phyloP scores from a whole-genome alignment of 2,797 vertebrate species.

The Odontamblyopus rebecca region DNA sequence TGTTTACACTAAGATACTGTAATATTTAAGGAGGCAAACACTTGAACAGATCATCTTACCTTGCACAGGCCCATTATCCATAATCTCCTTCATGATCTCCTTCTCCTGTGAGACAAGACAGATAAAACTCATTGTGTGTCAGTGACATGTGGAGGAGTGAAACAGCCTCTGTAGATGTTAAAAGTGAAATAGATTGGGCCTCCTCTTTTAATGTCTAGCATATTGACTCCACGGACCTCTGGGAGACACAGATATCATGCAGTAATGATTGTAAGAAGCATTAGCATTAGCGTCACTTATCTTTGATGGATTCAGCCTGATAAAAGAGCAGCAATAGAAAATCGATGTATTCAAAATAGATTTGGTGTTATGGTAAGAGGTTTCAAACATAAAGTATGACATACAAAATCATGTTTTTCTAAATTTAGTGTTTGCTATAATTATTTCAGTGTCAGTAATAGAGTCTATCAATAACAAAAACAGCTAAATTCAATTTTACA shows the following conservation, averaged over 20 bases:
- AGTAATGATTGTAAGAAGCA: slow-evolving; percentile 54
- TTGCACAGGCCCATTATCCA: slow-evolving; percentile 97
- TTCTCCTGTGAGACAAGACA: slow-evolving; percentile 81
- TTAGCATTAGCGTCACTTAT: slow-evolving; percentile 44
- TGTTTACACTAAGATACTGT: slow-evolving; percentile 5
- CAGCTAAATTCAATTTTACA: slow-evolving; percentile 35
- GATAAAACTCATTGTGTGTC: slow-evolving; percentile 45
- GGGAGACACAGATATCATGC: slow-evolving; percentile 46
- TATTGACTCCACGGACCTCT: slow-evolving; percentile 60
- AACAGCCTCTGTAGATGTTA: slow-evolving; percentile 45
- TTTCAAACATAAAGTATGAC: neutral
- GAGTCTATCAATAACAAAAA: slow-evolving; percentile 8
- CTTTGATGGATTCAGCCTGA: slow-evolving; percentile 46
- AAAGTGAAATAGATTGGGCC: slow-evolving; percentile 56
- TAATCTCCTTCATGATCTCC: slow-evolving; percentile 97
- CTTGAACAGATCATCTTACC: slow-evolving; percentile 71
- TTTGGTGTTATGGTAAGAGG: neutral
- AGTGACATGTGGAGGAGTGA: slow-evolving; percentile 50
- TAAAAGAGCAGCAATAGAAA: slow-evolving; percentile 36
- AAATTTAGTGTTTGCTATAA: neutral
- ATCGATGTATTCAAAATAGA: neutral
- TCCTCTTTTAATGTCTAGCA: slow-evolving; percentile 50
- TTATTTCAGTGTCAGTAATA: neutral
- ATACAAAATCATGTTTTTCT: neutral
- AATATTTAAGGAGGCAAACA: slow-evolving; percentile 13